These are phyloP conservation scores for Herpailurus yagouaroundi DNA, from an alignment of 2,113 vertebrate species.

Conservation along the genomic window DNA sequence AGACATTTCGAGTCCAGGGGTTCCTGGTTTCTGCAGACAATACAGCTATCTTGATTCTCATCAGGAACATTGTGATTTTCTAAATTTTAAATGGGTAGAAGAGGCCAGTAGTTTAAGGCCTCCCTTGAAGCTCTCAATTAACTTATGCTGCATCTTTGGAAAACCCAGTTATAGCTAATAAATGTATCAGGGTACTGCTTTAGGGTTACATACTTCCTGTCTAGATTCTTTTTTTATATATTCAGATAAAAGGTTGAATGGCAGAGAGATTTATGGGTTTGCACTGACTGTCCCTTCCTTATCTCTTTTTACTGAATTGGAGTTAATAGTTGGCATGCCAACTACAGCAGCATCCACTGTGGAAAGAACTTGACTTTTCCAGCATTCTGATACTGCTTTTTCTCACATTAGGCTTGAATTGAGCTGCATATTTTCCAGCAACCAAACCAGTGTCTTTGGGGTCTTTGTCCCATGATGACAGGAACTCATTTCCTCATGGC, in stretches of 20 bases:
- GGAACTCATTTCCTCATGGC: background rate
- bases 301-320: conserved; percentile 71
- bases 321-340: conserved; percentile 67
- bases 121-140: conserved; percentile 77
- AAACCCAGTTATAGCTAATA: conserved; percentile 80
- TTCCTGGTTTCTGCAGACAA: background rate
- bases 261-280: conserved; percentile 80
- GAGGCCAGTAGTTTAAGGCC: conserved; percentile 66
- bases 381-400: background rate
- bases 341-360: conserved; percentile 64
- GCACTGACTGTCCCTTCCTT: conserved; percentile 72
- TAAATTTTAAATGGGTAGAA: conserved; percentile 67
- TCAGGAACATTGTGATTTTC: conserved; percentile 68
- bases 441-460: background rate
- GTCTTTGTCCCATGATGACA: background rate
- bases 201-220: conserved; percentile 79
- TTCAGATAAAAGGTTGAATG: conserved; percentile 82
- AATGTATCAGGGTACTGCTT: conserved; percentile 65
- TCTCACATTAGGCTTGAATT: background rate
- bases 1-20: background rate
- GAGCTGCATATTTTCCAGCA: background rate
- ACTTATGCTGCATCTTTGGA: conserved; percentile 74
- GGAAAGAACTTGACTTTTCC: conserved; percentile 64
- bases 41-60: background rate
- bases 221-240: conserved; percentile 79